Evolutionary conservation across 2,888 invertebrate genomes (phyloP).

Genomic region (Temnothorax unifasciatus): DNA sequence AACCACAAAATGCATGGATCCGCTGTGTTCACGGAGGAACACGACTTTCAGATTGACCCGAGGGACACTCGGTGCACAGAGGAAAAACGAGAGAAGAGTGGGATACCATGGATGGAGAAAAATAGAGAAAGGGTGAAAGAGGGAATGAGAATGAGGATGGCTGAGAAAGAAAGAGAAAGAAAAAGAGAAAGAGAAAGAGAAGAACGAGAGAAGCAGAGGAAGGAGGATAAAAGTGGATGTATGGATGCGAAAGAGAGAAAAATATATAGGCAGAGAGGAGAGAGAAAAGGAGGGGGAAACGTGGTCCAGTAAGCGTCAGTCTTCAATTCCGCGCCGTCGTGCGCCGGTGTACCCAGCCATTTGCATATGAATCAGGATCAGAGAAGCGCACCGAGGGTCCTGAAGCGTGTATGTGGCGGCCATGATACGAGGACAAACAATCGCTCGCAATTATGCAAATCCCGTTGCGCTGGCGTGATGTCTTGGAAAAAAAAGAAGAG

Average conservation of each 20-base stretch:
- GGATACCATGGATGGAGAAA: slow-evolving; percentile 24
- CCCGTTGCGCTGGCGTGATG: slow-evolving; percentile 79
- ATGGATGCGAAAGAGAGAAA: slow-evolving; percentile 17
- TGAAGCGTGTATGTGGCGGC: slow-evolving; percentile 78
- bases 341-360: slow-evolving; percentile 80
- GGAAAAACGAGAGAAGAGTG: slow-evolving; percentile 51
- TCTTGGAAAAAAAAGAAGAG: slow-evolving; percentile 61
- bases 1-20: slow-evolving; percentile 61
- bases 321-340: slow-evolving; percentile 77
- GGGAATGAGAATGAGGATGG: slow-evolving; percentile 24
- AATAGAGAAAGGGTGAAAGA: slow-evolving; percentile 22
- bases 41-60: slow-evolving; percentile 58
- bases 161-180: neutral
- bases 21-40: slow-evolving; percentile 39
- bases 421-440: slow-evolving; percentile 83
- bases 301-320: slow-evolving; percentile 79
- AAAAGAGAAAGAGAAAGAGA: too few relatives aligned
- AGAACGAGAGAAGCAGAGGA: neutral
- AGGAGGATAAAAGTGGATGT: neutral
- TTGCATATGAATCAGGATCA: slow-evolving; percentile 85
- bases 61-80: slow-evolving; percentile 35
- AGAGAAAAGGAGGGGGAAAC: slow-evolving; percentile 63
- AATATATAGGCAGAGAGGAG: slow-evolving; percentile 29
- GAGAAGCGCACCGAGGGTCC: slow-evolving; percentile 75
- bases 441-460: slow-evolving; percentile 84